Conservation (phyloP, 2,113 vertebrate species). For the Diphyllodes magnificus region DNA sequence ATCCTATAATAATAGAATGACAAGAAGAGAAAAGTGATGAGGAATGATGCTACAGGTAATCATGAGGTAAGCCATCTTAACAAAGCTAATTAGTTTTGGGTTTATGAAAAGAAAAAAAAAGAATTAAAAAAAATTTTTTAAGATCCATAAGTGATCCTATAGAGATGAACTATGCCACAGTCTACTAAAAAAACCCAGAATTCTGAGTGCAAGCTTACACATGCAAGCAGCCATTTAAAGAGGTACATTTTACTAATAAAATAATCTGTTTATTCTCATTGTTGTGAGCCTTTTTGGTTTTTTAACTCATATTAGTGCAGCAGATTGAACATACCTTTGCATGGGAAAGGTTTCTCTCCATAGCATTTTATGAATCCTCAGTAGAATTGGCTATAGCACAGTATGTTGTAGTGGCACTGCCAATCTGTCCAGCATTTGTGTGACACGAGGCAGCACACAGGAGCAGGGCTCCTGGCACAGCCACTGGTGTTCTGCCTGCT, state of each 20-base stretch:
- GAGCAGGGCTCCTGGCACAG: neutral
- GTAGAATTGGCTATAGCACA: neutral
- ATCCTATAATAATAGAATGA: neutral
- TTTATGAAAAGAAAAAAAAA: neutral
- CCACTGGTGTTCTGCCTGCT: rapidly evolving
- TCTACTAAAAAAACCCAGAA: neutral
- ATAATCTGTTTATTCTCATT: neutral
- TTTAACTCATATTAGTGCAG: neutral
- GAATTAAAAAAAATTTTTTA: rapidly evolving
- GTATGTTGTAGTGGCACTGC: neutral
- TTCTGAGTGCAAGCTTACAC: neutral
- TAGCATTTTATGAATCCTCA: neutral
- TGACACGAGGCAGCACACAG: rapidly evolving
- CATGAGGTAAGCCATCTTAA: neutral
- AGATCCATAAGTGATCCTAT: neutral
- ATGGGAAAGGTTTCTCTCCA: neutral
- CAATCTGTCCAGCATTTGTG: neutral
- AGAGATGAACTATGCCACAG: neutral
- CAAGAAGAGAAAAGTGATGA: neutral
- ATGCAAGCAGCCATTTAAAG: neutral
- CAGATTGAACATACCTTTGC: neutral
- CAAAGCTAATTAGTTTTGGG: neutral
- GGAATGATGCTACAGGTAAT: neutral
- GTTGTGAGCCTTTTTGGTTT: neutral
- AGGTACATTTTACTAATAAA: neutral